These are phyloP conservation scores for Spilosoma lubricipeda DNA, from an alignment of 2,888 invertebrate genomes.

Conservation along the genomic window DNA sequence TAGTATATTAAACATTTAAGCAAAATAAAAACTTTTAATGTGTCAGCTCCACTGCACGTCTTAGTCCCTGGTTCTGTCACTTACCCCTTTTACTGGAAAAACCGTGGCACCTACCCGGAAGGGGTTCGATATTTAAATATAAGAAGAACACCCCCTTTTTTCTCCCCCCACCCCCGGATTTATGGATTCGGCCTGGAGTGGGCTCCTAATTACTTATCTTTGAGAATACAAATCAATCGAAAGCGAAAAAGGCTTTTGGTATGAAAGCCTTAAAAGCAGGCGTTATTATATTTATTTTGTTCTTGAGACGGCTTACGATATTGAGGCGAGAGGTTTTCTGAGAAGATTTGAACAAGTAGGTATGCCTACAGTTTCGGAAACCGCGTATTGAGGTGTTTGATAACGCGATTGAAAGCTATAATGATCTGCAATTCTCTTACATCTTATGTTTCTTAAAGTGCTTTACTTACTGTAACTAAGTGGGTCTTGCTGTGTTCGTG, in stretches of 20 bases:
- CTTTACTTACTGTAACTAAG: not conserved
- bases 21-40: not conserved
- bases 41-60: conserved; percentile 53
- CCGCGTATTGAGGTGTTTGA: not conserved
- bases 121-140: conserved; percentile 87
- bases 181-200: conserved; percentile 84
- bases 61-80: conserved; percentile 83
- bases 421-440: not conserved
- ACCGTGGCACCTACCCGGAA: conserved; percentile 87
- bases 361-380: not conserved
- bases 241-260: conserved; percentile 57
- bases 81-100: conserved; percentile 87
- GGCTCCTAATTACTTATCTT: conserved; percentile 85
- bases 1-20: too few species aligned
- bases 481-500: not conserved
- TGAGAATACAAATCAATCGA: conserved; percentile 85
- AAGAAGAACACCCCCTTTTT: conserved; percentile 86
- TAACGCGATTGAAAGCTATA: not conserved
- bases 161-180: conserved; percentile 74
- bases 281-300: conserved; percentile 32
- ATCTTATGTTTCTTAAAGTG: not conserved
- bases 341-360: conserved; percentile 10
- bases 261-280: conserved; percentile 36
- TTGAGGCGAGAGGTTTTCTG: conserved; percentile 9
- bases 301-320: conserved; percentile 20